phyloP scores from a whole-genome alignment of 2,113 vertebrate genomes.

The Regulus satrapa region DNA sequence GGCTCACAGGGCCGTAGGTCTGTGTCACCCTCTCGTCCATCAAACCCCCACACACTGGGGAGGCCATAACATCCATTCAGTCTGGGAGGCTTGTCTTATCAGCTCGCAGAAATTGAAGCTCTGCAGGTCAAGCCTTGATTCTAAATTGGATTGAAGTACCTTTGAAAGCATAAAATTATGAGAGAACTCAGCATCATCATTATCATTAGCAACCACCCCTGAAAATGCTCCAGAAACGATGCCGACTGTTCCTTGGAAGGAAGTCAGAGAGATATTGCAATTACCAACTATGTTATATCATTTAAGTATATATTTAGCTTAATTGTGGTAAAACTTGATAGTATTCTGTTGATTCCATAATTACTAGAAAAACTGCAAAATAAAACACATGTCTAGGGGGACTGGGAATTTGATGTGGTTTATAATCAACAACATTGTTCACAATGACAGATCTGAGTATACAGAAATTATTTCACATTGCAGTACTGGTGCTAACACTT shows the following conservation, averaged over 20 bases:
- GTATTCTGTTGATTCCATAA: slow-evolving; percentile 53
- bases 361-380: slow-evolving; percentile 38
- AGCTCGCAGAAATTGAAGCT: background rate
- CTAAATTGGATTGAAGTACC: background rate
- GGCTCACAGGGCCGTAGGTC: background rate
- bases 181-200: background rate
- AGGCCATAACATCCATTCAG: background rate
- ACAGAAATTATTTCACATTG: slow-evolving; percentile 34
- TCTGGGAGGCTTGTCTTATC: background rate
- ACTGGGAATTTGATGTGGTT: slow-evolving; percentile 54
- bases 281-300: background rate
- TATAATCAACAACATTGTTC: slow-evolving; percentile 67
- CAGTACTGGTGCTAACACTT: slow-evolving; percentile 51
- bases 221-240: background rate
- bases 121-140: background rate
- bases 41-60: background rate
- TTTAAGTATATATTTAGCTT: slow-evolving; percentile 54
- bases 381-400: slow-evolving; percentile 46
- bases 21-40: background rate
- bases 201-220: background rate
- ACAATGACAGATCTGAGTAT: slow-evolving; percentile 3
- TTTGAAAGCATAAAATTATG: background rate
- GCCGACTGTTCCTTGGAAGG: background rate
- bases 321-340: slow-evolving; percentile 45
- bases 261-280: slow-evolving; percentile 33